phyloP scores from a whole-genome alignment of 2,888 invertebrate species.

The Eurois occulta region DNA sequence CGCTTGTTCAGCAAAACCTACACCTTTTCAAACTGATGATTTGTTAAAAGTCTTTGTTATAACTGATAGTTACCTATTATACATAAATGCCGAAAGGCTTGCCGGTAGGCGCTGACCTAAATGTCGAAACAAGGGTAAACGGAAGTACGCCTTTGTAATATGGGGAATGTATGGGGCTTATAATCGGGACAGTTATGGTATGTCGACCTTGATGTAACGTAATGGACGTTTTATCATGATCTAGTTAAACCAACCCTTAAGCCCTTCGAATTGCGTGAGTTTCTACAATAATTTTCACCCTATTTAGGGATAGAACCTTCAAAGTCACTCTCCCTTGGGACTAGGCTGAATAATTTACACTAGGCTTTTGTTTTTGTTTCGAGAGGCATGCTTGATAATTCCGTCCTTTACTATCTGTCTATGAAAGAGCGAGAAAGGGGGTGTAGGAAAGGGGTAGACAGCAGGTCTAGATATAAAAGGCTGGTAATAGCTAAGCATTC shows the following conservation, averaged over 20 bases:
- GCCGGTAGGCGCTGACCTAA: conserved; percentile 27
- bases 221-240: conserved; percentile 1
- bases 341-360: conserved; percentile 5
- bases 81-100: conserved; percentile 14
- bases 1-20: not conserved
- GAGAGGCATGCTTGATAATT: not conserved
- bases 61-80: not conserved
- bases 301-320: not conserved
- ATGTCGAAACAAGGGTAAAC: conserved; percentile 29
- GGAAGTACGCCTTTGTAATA: conserved; percentile 10
- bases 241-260: not conserved
- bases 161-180: not conserved
- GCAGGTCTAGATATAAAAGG: not conserved
- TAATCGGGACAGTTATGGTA: conserved; percentile 12
- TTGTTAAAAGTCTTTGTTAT: not conserved
- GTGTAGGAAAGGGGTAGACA: not conserved
- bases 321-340: conserved; percentile 11
- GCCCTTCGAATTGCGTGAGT: conserved; percentile 40
- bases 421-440: not conserved
- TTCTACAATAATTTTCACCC: conserved; percentile 27
- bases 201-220: conserved; percentile 17
- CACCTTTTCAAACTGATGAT: not conserved
- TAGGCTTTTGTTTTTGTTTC: conserved; percentile 13
- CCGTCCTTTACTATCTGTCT: not conserved
- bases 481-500: not conserved